Conservation (phyloP, 2,113 vertebrate species). For the Chiloscyllium plagiosum region DNA sequence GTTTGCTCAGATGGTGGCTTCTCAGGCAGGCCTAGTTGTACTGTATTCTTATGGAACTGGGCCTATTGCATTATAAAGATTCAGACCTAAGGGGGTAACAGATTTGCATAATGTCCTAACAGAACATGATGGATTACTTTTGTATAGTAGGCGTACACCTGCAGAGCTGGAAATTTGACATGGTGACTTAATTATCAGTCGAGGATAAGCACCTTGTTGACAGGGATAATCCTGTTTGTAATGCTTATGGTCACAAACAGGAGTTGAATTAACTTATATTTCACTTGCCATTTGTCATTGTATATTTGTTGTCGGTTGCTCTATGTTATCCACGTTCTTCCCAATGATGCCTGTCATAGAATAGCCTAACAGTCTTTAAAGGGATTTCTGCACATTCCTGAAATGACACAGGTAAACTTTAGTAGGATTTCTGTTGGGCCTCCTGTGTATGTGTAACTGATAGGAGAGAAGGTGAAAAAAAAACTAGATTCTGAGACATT, state of each 20-base stretch:
- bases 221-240: constrained; percentile 69
- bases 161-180: constrained; percentile 46
- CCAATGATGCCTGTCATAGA: neutral
- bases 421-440: neutral
- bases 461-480: neutral
- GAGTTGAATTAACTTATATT: neutral
- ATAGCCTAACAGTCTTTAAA: neutral
- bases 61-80: constrained; percentile 75
- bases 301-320: neutral
- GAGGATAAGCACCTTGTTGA: constrained; percentile 63
- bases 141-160: constrained; percentile 54
- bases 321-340: neutral
- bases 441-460: neutral
- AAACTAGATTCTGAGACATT: neutral
- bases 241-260: constrained; percentile 52
- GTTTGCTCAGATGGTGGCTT: constrained; percentile 73
- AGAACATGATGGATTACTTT: constrained; percentile 65
- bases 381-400: neutral
- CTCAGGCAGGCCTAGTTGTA: constrained; percentile 52
- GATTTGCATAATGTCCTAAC: constrained; percentile 59
- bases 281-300: neutral
- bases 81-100: constrained; percentile 50
- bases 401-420: neutral
- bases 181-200: constrained; percentile 51
- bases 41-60: constrained; percentile 59